phyloP scores from a whole-genome alignment of 1,140 invertebrate species.

The Tigriopus japonicus region DNA sequence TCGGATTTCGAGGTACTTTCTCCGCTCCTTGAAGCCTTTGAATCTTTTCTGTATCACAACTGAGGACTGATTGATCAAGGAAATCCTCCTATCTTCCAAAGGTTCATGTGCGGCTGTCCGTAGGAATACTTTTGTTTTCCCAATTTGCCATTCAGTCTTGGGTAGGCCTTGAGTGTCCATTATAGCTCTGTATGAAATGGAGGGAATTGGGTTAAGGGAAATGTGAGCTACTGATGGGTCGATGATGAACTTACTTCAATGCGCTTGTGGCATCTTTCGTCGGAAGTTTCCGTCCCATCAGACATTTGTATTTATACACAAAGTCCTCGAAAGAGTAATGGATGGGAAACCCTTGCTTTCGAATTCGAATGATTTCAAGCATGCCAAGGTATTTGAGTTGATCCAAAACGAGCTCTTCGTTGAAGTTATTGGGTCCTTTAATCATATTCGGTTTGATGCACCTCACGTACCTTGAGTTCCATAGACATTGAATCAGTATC shows the following conservation, averaged over 20 bases:
- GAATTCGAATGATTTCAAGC: slow-evolving; percentile 83
- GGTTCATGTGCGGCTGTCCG: slow-evolving; percentile 63
- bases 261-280: slow-evolving; percentile 1
- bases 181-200: slow-evolving; percentile 24
- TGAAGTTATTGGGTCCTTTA: slow-evolving; percentile 64
- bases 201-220: not conserved
- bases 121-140: slow-evolving; percentile 73
- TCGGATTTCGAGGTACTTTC: slow-evolving; percentile 44
- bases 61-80: slow-evolving; percentile 46
- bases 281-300: slow-evolving; percentile 26
- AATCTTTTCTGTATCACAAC: slow-evolving; percentile 58
- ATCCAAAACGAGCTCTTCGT: slow-evolving; percentile 60
- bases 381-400: slow-evolving; percentile 85
- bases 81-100: slow-evolving; percentile 54
- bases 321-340: slow-evolving; percentile 62
- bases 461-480: slow-evolving; percentile 47
- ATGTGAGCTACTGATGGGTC: not conserved
- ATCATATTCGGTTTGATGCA: slow-evolving; percentile 86
- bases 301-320: slow-evolving; percentile 52
- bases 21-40: slow-evolving; percentile 32
- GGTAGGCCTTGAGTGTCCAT: slow-evolving; percentile 40
- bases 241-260: not conserved
- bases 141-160: slow-evolving; percentile 68
- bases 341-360: slow-evolving; percentile 78
- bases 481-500: slow-evolving; percentile 21